phyloP scores from a whole-genome alignment of 1,140 invertebrate species.

The Drosophila auraria region DNA sequence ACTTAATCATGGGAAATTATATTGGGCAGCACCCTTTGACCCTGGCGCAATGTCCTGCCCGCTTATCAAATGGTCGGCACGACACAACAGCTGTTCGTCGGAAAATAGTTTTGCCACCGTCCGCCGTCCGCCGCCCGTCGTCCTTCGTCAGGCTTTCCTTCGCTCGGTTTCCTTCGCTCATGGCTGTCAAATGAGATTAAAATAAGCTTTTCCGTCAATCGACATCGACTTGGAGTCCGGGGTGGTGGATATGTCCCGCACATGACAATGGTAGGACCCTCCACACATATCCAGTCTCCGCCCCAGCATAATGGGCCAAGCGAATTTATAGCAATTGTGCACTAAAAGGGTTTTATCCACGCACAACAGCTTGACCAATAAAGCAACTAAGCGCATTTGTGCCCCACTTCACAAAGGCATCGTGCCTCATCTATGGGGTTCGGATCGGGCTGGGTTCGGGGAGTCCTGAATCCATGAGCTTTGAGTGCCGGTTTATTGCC shows the following conservation, averaged over 20 bases:
- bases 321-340: constrained; percentile 84
- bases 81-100: constrained; percentile 67
- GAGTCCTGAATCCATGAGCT: constrained; percentile 55
- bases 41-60: constrained; percentile 53
- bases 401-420: constrained; percentile 55
- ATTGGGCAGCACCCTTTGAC: constrained; percentile 51
- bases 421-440: constrained; percentile 41
- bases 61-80: constrained; percentile 65
- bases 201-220: constrained; percentile 83
- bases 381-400: constrained; percentile 84
- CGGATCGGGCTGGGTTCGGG: neutral
- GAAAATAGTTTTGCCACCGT: constrained; percentile 58
- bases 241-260: constrained; percentile 28
- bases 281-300: constrained; percentile 8
- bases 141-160: constrained; percentile 3
- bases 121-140: neutral
- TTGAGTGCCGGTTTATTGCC: constrained; percentile 74
- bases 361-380: constrained; percentile 84
- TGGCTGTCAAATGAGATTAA: constrained; percentile 81
- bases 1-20: constrained; percentile 82
- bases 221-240: constrained; percentile 61
- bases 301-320: constrained; percentile 65
- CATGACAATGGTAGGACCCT: constrained; percentile 57
- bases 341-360: constrained; percentile 84
- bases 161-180: constrained; percentile 16